A percentile compares a stretch with the other conserved stretches of the same genome.
phyloP scores from a whole-genome alignment of 2,888 invertebrate species.

The Cheilosia vulpina region DNA sequence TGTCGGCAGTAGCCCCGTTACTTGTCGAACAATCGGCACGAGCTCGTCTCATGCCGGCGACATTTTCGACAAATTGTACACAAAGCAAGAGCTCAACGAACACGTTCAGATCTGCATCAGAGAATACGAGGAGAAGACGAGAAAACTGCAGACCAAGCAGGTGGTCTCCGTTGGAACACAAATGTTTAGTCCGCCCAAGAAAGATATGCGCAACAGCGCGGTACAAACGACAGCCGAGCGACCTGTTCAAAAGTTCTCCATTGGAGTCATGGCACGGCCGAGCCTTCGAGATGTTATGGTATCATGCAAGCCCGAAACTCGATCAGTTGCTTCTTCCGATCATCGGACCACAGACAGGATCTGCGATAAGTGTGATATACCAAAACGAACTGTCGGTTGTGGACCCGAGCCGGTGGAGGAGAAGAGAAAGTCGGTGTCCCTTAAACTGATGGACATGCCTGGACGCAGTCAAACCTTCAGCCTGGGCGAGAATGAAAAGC shows the following conservation, averaged over 20 bases:
- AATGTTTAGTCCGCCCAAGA: conserved; percentile 79
- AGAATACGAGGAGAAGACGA: conserved; percentile 76
- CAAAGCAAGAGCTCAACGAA: conserved; percentile 81
- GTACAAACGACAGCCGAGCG: conserved; percentile 79
- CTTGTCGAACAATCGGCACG: conserved; percentile 79
- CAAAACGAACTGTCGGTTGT: conserved; percentile 85
- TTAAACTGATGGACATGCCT: conserved; percentile 82
- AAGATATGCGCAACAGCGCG: conserved; percentile 77
- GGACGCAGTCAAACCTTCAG: conserved; percentile 86
- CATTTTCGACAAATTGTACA: conserved; percentile 81
- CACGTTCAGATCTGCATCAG: conserved; percentile 78
- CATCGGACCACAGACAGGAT: conserved; percentile 84
- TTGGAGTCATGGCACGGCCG: conserved; percentile 79
- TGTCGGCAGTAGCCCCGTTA: conserved; percentile 83
- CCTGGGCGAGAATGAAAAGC: conserved; percentile 85
- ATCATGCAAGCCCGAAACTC: conserved; percentile 82
- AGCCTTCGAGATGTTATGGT: conserved; percentile 79
- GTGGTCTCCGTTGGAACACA: conserved; percentile 82
- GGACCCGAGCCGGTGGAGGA: conserved; percentile 83
- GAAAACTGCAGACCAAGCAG: conserved; percentile 76
- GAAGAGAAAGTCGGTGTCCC: conserved; percentile 81
- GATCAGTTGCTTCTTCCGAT: conserved; percentile 85
- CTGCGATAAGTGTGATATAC: conserved; percentile 84
- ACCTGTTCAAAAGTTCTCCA: conserved; percentile 78
- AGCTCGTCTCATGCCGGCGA: conserved; percentile 76